Conservation (phyloP, 2,797 vertebrate genomes). For the Platalea minor region DNA sequence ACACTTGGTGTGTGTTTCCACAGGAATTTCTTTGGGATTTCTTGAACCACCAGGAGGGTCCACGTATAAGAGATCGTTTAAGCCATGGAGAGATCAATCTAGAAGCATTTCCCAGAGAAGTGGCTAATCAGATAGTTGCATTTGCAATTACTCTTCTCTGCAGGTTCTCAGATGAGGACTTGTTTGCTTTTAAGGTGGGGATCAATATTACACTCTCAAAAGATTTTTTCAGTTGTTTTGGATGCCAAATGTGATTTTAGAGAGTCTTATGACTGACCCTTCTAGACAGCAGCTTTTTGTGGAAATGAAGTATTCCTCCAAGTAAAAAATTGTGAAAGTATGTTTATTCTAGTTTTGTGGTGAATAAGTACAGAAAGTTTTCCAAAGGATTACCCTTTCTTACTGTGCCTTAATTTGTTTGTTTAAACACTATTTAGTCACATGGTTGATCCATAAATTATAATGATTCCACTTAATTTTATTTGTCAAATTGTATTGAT, state of each 20-base stretch:
- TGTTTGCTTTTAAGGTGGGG: constrained; percentile 54
- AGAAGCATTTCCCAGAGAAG: constrained; percentile 64
- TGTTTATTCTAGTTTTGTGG: not conserved
- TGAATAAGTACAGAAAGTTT: not conserved
- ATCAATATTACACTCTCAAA: not conserved
- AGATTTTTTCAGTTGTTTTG: not conserved
- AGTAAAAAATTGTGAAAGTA: not conserved
- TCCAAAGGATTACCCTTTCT: not conserved
- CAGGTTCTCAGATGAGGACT: constrained; percentile 31
- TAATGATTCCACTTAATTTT: not conserved
- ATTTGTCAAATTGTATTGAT: not conserved
- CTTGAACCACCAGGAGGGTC: constrained; percentile 78
- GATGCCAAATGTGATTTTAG: not conserved
- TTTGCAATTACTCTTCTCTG: constrained; percentile 71
- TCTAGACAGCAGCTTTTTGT: not conserved
- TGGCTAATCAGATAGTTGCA: constrained; percentile 67
- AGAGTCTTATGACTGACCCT: not conserved
- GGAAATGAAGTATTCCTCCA: not conserved
- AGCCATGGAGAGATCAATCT: constrained; percentile 77
- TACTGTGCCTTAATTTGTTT: not conserved
- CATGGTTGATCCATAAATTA: not conserved
- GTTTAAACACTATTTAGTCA: not conserved
- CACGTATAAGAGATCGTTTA: constrained; percentile 76
- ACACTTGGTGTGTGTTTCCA: not conserved
- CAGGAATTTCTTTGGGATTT: constrained; percentile 83